Percentiles rank a stretch among this genome's conserved stretches.
phyloP scores from a whole-genome alignment of 2,888 invertebrate species.

The Chloromyia formosa region DNA sequence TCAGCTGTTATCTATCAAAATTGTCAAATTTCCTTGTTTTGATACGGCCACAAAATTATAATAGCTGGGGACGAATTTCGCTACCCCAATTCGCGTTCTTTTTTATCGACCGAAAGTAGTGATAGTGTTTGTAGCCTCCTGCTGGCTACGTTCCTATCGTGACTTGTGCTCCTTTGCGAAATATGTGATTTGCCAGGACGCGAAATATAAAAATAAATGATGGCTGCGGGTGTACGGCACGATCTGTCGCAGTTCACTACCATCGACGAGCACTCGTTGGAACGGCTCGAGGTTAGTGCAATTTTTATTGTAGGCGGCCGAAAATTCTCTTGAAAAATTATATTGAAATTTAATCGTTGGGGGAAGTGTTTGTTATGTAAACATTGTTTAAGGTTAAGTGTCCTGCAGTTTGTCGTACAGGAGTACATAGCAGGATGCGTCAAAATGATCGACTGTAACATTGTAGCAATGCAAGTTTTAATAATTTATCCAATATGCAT shows the following conservation, averaged over 20 bases:
- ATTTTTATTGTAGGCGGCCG: neutral
- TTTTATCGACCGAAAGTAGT: neutral
- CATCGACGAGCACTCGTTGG: constrained; percentile 18
- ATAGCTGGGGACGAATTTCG: neutral
- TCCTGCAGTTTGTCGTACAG: neutral
- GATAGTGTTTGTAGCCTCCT: neutral
- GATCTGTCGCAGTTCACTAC: constrained; percentile 35
- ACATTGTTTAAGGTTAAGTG: constrained; percentile 47
- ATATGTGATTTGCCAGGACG: constrained; percentile 11
- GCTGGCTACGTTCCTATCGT: neutral
- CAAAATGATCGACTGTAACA: too few species aligned
- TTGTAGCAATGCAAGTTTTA: too few species aligned
- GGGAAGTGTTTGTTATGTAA: constrained; percentile 46
- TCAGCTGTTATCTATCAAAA: neutral
- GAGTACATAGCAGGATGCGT: too few species aligned
- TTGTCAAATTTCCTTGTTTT: constrained; percentile 4
- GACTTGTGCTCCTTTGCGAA: neutral
- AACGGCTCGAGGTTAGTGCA: constrained; percentile 33
- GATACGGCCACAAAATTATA: neutral
- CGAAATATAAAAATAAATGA: neutral
- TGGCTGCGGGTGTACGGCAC: constrained; percentile 22
- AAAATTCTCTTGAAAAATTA: neutral
- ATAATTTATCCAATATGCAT: too few species aligned
- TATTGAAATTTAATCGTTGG: neutral
- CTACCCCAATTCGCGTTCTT: neutral